Percentiles rank a stretch among this genome's conserved stretches.
Conservation (phyloP, 2,888 invertebrate species). For the Eupithecia tripunctaria region DNA sequence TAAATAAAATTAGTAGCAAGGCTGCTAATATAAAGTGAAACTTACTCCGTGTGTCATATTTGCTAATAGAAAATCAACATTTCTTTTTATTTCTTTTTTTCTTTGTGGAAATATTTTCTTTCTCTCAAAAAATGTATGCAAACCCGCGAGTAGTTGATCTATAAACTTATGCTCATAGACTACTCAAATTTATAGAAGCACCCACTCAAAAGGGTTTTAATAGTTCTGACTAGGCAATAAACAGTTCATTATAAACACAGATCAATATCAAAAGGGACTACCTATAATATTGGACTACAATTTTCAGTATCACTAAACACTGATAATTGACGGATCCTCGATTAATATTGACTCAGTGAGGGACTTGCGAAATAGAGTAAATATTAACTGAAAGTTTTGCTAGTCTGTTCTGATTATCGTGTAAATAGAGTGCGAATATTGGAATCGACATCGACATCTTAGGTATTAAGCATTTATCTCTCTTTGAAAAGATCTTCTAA, state of each 20-base stretch:
- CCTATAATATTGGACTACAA: conserved; percentile 57
- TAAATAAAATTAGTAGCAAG: background rate
- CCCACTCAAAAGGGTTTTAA: background rate
- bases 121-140: no score
- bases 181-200: background rate
- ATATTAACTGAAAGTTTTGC: conserved; percentile 30
- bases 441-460: background rate
- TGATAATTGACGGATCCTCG: conserved; percentile 78
- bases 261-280: conserved; percentile 52
- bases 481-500: background rate
- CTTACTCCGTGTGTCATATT: background rate
- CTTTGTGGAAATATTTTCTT: no score
- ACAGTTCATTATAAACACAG: conserved; percentile 32
- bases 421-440: conserved; percentile 2
- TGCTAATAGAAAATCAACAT: background rate
- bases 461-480: background rate
- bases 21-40: background rate
- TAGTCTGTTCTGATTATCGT: conserved; percentile 7
- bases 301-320: conserved; percentile 77
- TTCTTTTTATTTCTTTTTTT: background rate
- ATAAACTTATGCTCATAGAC: background rate
- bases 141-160: background rate
- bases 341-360: conserved; percentile 76
- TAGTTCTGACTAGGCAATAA: conserved; percentile 31
- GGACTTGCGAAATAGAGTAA: conserved; percentile 60